A percentile compares a stretch with the other conserved stretches of the same genome.
Evolutionary conservation across 2,797 vertebrate species (phyloP).

Genomic region (Parauchenoglanis ngamensis): DNA sequence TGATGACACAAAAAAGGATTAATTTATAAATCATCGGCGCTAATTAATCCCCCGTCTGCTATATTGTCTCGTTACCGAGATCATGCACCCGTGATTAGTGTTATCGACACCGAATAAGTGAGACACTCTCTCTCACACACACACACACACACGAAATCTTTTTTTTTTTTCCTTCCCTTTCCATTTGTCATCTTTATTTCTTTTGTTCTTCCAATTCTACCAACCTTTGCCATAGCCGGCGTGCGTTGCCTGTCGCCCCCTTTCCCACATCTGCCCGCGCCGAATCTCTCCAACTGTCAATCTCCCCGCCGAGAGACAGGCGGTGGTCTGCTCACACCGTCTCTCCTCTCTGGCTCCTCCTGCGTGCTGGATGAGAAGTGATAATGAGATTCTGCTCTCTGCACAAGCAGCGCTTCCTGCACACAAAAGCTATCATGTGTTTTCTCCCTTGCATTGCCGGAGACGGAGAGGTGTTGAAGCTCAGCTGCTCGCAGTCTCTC

Average conservation of each 20-base stretch:
- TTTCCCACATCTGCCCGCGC: conserved; percentile 53
- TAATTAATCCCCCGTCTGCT: not conserved
- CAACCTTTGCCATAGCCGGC: conserved; percentile 42
- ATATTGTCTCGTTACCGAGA: not conserved
- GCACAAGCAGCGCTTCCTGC: conserved; percentile 53
- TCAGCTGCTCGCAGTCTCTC: conserved; percentile 54
- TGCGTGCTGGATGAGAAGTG: conserved; percentile 59
- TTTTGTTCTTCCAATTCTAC: conserved; percentile 18
- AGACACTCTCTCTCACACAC: not conserved
- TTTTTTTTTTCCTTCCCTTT: not conserved
- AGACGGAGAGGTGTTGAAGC: conserved; percentile 58
- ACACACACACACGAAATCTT: not conserved
- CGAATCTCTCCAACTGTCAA: conserved; percentile 56
- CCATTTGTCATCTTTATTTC: conserved; percentile 17
- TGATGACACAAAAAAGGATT: not conserved
- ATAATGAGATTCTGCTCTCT: conserved; percentile 61
- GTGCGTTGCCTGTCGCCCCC: conserved; percentile 49
- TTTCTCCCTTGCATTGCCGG: conserved; percentile 50
- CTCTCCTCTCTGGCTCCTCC: conserved; percentile 53
- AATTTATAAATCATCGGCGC: not conserved
- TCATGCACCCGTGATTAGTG: not conserved
- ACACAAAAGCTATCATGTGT: conserved; percentile 59
- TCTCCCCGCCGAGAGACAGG: conserved; percentile 60
- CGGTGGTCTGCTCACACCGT: conserved; percentile 57
- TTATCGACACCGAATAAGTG: not conserved